Base-by-base conservation (phyloP, 2,888 invertebrate species). In the Ferdinandea cuprea region DNA sequence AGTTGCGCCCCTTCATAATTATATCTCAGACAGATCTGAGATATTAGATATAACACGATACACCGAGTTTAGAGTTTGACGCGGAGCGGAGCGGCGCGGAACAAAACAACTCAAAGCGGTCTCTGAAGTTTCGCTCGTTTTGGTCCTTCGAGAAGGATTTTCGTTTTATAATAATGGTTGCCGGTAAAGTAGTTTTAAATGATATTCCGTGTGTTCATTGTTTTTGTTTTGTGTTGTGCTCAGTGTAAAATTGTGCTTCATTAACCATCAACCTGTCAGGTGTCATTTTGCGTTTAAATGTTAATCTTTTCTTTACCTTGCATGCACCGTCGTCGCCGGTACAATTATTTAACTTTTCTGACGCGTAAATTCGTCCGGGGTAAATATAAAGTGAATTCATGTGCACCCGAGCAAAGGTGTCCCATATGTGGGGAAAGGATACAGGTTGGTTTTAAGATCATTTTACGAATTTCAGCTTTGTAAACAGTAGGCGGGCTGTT, bases 361-460 rank as follows among this genome's bases (percentile, higher is more conserved):
- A 78, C 79, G 66, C 78, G 85, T 13, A 77, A 63, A 44, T 76
- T 81, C 0, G 59, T 68, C 9, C 77, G 74, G 32, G 85, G 83
- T 5, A 85, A 84, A 66, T 85, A 86, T 83, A 80, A 78, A 66
- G 85, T 86, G 54, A 86, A 86, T 68, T 72, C 85, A 13, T 32
- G 32, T 44, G 17, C 17, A 15, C 1, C 44, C 1, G 65, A 63
- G 28, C 21, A 35, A n/a, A 71, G 42, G 21, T 78, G 78, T 35
- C 61, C 69, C 6, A 69, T 56, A n/a, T 77, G 77, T 44, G 61
- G 69, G 28, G 50, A n/a, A 25, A 11, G 25, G 2, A 48, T n/a
- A 28, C 65, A 78, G 78, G 78, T 78, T 35, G 46, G 77, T 54
- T 21, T 44, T 8, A 54, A 9, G n/a, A 32, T 13, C 2, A 25